Evolutionary conservation across 1,140 invertebrate genomes (phyloP), one percentile per base, ranked within the genome.

Genomic region (Brachionus asplanchnoidis): DNA sequence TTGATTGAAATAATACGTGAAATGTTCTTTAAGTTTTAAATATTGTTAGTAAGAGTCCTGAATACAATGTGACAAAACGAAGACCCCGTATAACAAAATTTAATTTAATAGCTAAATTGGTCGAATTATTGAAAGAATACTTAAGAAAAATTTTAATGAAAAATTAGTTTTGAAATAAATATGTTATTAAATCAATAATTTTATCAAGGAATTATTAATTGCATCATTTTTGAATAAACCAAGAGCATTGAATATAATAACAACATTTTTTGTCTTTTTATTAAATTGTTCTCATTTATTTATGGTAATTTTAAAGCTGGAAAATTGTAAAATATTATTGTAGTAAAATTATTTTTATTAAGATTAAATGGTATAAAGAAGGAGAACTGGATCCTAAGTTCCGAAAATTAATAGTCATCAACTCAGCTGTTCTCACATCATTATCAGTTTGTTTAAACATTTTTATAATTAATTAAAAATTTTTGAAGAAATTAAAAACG

Each of bases 301-400:
- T 17, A 17, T 73, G 68, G 68, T 73, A 73, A 73, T 40, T 44
- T 73, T 42, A 36, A 17, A 6, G 7, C n/a, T 12, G 0, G 14
- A 28, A 28, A 1, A 36, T 32, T n/a, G 11, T 36, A 11, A 12
- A 70, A 12, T 11, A 11, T 28, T 28, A 28, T 32, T 32, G 40
- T 17, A n/a, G 14, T n/a, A 12, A n/a, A 26, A 65, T n/a, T 70
- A n/a, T 70, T 70, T 70, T 28, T 28, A 2, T 36, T 4, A 70
- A 73, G 68, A 73, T 73, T n/a, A 36, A 73, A 20, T 73, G 68
- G 68, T 73, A 73, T 42, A 73, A n/a, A 42, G 14, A 46, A 73
- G 68, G 68, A 12, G 68, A 73, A 5, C 11, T 73, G 2, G 68
- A 73, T 40, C 68, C 68, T 1, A 73, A 73, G 23, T 73, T 73